Percentiles rank a stretch among this genome's conserved stretches.
phyloP scores from a whole-genome alignment of 2,888 invertebrate genomes.

The Anaspis maculata region DNA sequence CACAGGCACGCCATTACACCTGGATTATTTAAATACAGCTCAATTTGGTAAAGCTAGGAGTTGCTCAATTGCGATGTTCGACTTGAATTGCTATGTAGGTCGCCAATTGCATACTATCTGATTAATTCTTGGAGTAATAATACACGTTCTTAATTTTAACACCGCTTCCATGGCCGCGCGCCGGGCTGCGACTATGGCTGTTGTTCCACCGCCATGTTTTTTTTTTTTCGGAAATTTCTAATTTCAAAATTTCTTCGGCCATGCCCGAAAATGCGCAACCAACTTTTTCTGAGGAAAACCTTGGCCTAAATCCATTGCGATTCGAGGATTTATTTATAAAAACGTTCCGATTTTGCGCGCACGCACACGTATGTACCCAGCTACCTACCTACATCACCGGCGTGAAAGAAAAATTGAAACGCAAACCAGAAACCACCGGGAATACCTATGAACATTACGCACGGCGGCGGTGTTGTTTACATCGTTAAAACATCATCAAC shows the following conservation, averaged over 20 bases:
- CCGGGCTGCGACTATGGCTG: too few species aligned
- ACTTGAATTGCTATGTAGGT: conserved; percentile 44
- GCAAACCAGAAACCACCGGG: too few species aligned
- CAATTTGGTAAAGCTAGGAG: conserved; percentile 32
- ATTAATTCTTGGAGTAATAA: conserved; percentile 22
- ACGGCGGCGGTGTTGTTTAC: background rate
- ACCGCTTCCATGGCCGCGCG: conserved; percentile 19
- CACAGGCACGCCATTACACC: conserved; percentile 19
- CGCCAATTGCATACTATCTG: conserved; percentile 28
- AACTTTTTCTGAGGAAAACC: too few species aligned
- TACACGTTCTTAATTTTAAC: conserved; percentile 21
- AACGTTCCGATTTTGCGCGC: too few species aligned
- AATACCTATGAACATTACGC: too few species aligned
- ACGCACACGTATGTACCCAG: too few species aligned
- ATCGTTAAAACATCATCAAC: conserved; percentile 6
- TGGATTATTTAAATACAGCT: conserved; percentile 30
- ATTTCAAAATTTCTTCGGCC: conserved; percentile 18
- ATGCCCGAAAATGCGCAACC: too few species aligned
- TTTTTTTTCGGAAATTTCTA: conserved; percentile 14
- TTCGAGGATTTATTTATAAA: too few species aligned
- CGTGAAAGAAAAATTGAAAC: too few species aligned
- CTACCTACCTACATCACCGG: too few species aligned
- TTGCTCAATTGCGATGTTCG: conserved; percentile 39
- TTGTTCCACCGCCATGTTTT: conserved; percentile 11
- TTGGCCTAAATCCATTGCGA: too few species aligned